Conservation (phyloP, 2,113 vertebrate species). For the Semnornis frantzii region DNA sequence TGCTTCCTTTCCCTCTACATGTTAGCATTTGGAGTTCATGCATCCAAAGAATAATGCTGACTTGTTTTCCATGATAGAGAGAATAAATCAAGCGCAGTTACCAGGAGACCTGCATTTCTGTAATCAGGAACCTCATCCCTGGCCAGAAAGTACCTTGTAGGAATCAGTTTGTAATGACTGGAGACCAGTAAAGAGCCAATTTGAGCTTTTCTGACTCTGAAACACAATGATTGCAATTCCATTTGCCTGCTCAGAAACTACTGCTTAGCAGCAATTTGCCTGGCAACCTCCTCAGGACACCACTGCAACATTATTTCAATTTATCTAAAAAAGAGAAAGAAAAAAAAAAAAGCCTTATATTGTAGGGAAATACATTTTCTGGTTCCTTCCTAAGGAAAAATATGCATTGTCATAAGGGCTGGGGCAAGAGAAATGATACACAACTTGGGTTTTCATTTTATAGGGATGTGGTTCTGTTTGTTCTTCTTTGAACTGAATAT, state of each 20-base stretch:
- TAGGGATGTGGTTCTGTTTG: not conserved
- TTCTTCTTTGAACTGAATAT: not conserved
- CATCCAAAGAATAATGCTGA: not conserved
- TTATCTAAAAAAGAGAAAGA: not conserved
- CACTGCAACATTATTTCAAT: not conserved
- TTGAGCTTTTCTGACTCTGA: not conserved
- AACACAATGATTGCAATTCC: not conserved
- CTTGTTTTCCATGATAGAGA: accelerated
- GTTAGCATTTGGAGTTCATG: not conserved
- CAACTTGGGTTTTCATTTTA: not conserved
- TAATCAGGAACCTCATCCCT: not conserved
- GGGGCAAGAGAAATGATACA: accelerated
- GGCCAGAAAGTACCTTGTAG: not conserved
- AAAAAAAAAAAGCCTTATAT: not conserved
- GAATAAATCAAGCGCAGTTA: not conserved
- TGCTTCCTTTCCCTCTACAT: not conserved
- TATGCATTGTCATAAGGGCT: accelerated
- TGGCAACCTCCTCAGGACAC: not conserved
- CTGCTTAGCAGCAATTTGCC: not conserved
- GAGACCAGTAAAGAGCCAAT: not conserved
- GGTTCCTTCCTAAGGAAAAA: not conserved
- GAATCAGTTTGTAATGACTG: not conserved
- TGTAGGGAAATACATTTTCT: not conserved
- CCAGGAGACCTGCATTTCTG: not conserved
- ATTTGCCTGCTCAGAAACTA: not conserved